phyloP scores from a whole-genome alignment of 2,797 vertebrate species.

The Cirrhinus molitorella region DNA sequence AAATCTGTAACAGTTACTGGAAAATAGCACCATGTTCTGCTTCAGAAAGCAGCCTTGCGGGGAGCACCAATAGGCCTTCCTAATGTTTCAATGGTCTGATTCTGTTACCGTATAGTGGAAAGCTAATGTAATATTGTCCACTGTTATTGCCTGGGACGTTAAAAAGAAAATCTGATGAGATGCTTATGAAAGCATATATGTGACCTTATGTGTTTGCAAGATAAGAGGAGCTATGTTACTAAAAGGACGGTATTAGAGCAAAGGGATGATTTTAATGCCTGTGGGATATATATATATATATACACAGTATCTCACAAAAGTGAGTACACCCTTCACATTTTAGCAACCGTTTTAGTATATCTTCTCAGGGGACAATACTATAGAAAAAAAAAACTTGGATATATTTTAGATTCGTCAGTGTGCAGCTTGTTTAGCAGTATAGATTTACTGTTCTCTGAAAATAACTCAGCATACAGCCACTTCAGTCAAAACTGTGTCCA shows the following conservation, averaged over 20 bases:
- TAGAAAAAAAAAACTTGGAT: too few species aligned
- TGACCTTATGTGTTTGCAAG: slow-evolving; percentile 29
- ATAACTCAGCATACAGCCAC: too few species aligned
- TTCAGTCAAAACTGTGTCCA: too few species aligned
- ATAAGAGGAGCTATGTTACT: slow-evolving; percentile 43
- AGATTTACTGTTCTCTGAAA: too few species aligned
- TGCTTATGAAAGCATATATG: slow-evolving; percentile 36
- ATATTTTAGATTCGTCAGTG: too few species aligned
- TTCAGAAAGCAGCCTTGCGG: slow-evolving; percentile 30
- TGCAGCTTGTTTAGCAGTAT: too few species aligned
- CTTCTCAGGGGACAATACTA: too few species aligned
- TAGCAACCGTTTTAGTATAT: too few species aligned
- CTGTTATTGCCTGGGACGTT: slow-evolving; percentile 55
- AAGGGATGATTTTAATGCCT: slow-evolving; percentile 15
- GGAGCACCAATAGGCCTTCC: slow-evolving; percentile 24
- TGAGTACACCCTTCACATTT: too few species aligned
- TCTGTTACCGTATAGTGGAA: slow-evolving; percentile 52
- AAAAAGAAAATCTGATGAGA: slow-evolving; percentile 51
- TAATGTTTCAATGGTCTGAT: slow-evolving; percentile 59
- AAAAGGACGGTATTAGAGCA: slow-evolving; percentile 16
- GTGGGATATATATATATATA: too few species aligned
- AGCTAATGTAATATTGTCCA: slow-evolving; percentile 57
- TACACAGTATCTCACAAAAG: too few species aligned
- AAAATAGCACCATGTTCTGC: background rate
- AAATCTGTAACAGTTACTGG: background rate